Conservation (phyloP, 2,888 invertebrate genomes). For the Xestia rhomboidea region DNA sequence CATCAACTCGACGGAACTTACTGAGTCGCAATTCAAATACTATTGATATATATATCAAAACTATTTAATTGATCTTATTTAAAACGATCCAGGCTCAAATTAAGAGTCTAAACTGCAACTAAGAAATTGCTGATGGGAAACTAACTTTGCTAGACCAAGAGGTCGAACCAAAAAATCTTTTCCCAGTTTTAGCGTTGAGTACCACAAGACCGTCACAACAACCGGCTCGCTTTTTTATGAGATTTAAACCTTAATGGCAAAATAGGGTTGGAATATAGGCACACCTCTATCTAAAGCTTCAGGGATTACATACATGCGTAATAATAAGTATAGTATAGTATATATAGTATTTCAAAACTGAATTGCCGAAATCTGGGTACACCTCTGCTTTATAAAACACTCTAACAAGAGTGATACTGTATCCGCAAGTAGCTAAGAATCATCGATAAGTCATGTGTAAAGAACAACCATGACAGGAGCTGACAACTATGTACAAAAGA, state of each 20-base stretch:
- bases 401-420: too few relatives aligned
- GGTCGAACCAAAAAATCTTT: neutral
- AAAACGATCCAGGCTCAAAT: neutral
- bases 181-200: neutral
- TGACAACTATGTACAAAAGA: neutral
- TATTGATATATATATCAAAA: neutral
- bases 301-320: too few relatives aligned
- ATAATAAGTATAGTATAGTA: too few relatives aligned
- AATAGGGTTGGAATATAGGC: too few relatives aligned
- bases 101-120: neutral
- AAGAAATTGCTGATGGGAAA: neutral
- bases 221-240: too few relatives aligned
- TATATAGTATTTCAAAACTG: too few relatives aligned
- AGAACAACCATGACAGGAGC: neutral
- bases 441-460: too few relatives aligned
- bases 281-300: too few relatives aligned
- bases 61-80: neutral
- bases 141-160: neutral
- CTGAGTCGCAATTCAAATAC: constrained; percentile 13
- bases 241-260: too few relatives aligned
- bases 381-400: too few relatives aligned
- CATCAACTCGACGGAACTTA: neutral
- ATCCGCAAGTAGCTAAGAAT: too few relatives aligned
- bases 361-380: too few relatives aligned
- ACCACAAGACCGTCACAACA: neutral